Evolutionary conservation across 2,888 invertebrate species (phyloP).

Genomic region (Trypoxylon attenuatum): DNA sequence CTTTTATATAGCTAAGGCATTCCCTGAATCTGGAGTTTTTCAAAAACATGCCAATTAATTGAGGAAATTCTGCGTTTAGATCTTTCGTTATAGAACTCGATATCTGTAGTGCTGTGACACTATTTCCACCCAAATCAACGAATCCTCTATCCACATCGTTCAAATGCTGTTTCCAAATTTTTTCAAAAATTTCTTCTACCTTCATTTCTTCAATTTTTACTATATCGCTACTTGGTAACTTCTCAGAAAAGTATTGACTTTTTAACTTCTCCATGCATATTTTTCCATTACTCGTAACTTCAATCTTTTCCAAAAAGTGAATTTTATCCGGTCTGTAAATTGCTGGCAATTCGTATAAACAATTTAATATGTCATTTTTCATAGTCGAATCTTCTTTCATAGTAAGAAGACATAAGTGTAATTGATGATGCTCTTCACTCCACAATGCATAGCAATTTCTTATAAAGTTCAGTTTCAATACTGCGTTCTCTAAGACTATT

Average conservation of each 20-base stretch:
- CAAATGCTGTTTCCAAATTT: constrained; percentile 58
- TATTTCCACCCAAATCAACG: constrained; percentile 82
- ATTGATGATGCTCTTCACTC: constrained; percentile 66
- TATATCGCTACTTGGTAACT: constrained; percentile 49
- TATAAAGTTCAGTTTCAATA: constrained; percentile 75
- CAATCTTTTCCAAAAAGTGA: constrained; percentile 78
- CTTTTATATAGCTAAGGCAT: constrained; percentile 64
- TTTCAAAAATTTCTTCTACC: constrained; percentile 40
- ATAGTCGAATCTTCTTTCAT: constrained; percentile 60
- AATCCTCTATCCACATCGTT: constrained; percentile 74
- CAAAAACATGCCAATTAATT: constrained; percentile 78
- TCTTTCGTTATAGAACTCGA: constrained; percentile 77
- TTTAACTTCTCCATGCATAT: constrained; percentile 76
- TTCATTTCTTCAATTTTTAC: constrained; percentile 23
- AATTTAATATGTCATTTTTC: constrained; percentile 64
- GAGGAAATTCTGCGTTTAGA: constrained; percentile 74
- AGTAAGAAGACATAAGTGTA: constrained; percentile 75
- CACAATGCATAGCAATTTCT: constrained; percentile 78
- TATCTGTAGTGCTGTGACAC: constrained; percentile 81
- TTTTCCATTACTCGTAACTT: constrained; percentile 84
- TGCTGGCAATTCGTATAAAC: constrained; percentile 74
- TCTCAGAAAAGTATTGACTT: constrained; percentile 71
- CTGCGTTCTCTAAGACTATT: constrained; percentile 76
- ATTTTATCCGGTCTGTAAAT: constrained; percentile 82
- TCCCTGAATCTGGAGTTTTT: constrained; percentile 74